These are phyloP conservation scores for Heliopora coerulea DNA, from an alignment of 92 coral and sea anemone species.

Conservation along the genomic window DNA sequence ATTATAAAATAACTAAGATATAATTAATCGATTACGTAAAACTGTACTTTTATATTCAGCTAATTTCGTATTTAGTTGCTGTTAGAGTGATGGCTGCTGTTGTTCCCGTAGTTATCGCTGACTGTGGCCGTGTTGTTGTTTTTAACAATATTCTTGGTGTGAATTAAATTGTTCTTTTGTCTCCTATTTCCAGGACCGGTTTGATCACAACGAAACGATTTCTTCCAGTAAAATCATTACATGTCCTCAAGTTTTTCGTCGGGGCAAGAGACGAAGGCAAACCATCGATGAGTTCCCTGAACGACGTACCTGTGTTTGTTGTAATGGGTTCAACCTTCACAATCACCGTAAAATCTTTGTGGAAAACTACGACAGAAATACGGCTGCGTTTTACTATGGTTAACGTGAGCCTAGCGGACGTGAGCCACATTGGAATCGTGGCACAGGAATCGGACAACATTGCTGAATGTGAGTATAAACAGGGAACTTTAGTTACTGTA, in stretches of 20 bases:
- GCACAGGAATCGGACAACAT: constrained; percentile 18
- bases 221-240: constrained; percentile 23
- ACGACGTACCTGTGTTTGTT: constrained; percentile 21
- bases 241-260: constrained; percentile 8
- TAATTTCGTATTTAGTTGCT: too few relatives aligned
- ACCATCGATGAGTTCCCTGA: not conserved
- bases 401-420: constrained; percentile 10
- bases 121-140: not conserved
- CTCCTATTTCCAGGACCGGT: constrained; percentile 13
- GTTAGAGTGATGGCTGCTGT: not conserved
- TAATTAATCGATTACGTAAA: too few relatives aligned
- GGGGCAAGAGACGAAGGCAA: constrained; percentile 26
- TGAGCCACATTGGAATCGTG: constrained; percentile 31
- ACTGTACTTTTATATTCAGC: too few relatives aligned
- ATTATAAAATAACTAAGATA: too few relatives aligned
- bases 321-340: constrained; percentile 13
- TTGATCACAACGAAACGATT: not conserved
- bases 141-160: not conserved
- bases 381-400: constrained; percentile 14
- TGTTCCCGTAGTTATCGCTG: not conserved
- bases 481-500: too few relatives aligned
- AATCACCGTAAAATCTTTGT: not conserved
- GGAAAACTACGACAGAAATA: constrained; percentile 24
- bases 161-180: not conserved
- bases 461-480: constrained; percentile 30